phyloP scores from a whole-genome alignment of 2,888 invertebrate species.

The Trichacis sp. region DNA sequence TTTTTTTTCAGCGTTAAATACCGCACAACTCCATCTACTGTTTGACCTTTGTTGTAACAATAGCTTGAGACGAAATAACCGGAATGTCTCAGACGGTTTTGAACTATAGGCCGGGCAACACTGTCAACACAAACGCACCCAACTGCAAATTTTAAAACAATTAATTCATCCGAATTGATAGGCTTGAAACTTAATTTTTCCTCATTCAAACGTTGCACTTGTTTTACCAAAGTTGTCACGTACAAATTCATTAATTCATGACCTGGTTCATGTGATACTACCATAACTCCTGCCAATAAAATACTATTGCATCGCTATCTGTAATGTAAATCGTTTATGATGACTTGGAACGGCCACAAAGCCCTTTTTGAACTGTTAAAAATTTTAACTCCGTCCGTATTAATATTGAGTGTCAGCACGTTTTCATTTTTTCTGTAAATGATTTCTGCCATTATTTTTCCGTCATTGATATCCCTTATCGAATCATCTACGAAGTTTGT shows the following conservation, averaged over 20 bases:
- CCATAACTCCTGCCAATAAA: conserved; percentile 23
- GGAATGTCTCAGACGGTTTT: conserved; percentile 18
- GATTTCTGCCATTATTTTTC: too few species aligned
- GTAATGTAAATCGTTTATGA: too few species aligned
- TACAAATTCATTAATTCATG: conserved; percentile 24
- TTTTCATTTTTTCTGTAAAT: too few species aligned
- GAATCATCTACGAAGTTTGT: too few species aligned
- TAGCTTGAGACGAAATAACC: conserved; percentile 17
- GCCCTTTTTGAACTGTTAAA: too few species aligned
- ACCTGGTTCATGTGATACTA: conserved; percentile 25
- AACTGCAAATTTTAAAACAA: conserved; percentile 1
- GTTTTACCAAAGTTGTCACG: conserved; percentile 8
- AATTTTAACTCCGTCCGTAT: too few species aligned
- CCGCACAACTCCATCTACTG: conserved; percentile 3
- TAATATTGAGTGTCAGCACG: too few species aligned
- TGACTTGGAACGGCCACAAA: too few species aligned
- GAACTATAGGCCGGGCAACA: conserved; percentile 11
- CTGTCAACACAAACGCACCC: conserved; percentile 6
- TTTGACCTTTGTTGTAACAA: conserved; percentile 16
- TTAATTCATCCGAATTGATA: background rate
- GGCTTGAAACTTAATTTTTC: conserved; percentile 4
- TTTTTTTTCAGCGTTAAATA: background rate
- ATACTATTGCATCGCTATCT: conserved; percentile 9
- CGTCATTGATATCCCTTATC: too few species aligned
- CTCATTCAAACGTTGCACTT: background rate